A percentile compares a stretch with the other conserved stretches of the same genome.
Conservation (phyloP, 2,797 vertebrate species). For the Orestias chungarensis region DNA sequence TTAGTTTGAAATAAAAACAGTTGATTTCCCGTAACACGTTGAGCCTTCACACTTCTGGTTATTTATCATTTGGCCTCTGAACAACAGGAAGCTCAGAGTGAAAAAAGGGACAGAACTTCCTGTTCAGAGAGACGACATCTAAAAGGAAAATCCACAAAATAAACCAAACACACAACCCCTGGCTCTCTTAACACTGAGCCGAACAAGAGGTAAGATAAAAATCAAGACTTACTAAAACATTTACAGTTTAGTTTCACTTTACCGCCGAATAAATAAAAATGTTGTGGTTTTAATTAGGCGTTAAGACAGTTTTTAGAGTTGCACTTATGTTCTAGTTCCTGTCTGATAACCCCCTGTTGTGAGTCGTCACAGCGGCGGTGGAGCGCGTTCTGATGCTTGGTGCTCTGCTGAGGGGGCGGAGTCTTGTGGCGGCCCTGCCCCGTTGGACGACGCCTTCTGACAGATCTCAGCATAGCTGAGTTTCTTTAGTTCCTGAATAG, state of each 20-base stretch:
- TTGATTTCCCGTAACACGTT: neutral
- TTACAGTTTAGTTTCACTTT: neutral
- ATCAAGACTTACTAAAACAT: constrained; percentile 12
- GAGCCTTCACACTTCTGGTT: too few relatives aligned
- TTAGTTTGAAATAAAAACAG: constrained; percentile 37
- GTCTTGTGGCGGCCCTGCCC: constrained; percentile 76
- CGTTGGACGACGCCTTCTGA: constrained; percentile 85
- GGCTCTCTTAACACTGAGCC: constrained; percentile 16
- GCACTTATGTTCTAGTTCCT: too few relatives aligned
- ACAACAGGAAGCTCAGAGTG: too few relatives aligned
- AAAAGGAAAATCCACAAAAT: too few relatives aligned
- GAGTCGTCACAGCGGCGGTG: constrained; percentile 31
- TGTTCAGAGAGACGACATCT: constrained; percentile 20
- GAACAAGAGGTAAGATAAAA: constrained; percentile 41
- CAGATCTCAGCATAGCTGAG: constrained; percentile 94
- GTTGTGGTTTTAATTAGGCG: too few relatives aligned
- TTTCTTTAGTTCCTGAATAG: constrained; percentile 87
- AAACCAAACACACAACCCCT: constrained; percentile 1
- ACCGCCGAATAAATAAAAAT: neutral
- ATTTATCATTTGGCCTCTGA: too few relatives aligned
- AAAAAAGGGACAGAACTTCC: neutral
- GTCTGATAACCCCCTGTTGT: too few relatives aligned
- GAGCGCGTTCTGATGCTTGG: constrained; percentile 59
- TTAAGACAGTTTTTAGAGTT: too few relatives aligned
- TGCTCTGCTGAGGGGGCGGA: constrained; percentile 72